These are phyloP conservation scores for Tragelaphus scriptus DNA, from an alignment of 2,113 vertebrate species.

Conservation along the genomic window DNA sequence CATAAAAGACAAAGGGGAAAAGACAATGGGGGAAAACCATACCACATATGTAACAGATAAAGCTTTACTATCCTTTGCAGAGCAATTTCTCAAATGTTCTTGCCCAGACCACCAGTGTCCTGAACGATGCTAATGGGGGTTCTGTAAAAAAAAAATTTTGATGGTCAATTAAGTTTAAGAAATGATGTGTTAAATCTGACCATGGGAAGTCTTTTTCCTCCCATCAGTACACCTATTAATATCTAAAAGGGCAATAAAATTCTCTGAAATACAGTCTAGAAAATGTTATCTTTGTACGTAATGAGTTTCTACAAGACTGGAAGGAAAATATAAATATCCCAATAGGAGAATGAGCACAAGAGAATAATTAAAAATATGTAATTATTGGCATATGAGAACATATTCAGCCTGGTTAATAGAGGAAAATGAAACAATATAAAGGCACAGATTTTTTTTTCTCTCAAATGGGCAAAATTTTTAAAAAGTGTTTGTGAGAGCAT, in stretches of 20 bases:
- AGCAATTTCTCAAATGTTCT: slow-evolving; percentile 14
- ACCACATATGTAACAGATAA: neutral
- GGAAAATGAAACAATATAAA: neutral
- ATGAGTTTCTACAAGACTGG: neutral
- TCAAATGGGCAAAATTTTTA: neutral
- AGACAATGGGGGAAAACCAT: neutral
- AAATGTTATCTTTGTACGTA: neutral
- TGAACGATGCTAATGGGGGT: neutral
- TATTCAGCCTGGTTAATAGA: neutral
- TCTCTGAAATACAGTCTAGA: slow-evolving; percentile 19
- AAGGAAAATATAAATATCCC: neutral
- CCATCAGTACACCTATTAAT: slow-evolving; percentile 11
- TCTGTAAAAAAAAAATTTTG: neutral
- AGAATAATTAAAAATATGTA: neutral
- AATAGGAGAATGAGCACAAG: neutral
- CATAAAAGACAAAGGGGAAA: neutral
- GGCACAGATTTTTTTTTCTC: neutral
- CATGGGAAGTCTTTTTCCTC: neutral
- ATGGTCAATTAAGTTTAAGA: slow-evolving; percentile 52
- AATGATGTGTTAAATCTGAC: slow-evolving; percentile 48
- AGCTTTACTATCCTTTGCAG: neutral
- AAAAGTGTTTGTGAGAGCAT: neutral
- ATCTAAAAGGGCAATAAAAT: neutral
- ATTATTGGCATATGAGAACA: neutral
- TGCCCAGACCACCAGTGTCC: neutral